Evolutionary conservation across 1,140 invertebrate genomes (phyloP).

Genomic region (Brachionus asplanchnoidis): DNA sequence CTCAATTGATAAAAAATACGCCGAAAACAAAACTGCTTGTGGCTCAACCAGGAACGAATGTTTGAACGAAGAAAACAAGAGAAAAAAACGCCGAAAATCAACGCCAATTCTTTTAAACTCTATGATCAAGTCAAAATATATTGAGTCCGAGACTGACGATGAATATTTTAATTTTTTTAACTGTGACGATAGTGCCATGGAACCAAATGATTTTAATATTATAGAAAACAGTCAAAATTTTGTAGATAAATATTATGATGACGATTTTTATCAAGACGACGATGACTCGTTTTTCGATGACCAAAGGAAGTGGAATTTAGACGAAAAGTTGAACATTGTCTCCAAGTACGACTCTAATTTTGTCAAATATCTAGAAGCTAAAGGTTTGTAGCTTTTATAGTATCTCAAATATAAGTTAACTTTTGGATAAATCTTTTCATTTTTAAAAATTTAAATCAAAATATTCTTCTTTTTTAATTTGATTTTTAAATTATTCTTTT

Average conservation of each 20-base stretch:
- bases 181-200: neutral
- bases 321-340: neutral
- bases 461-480: too few relatives aligned
- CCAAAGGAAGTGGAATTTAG: slow-evolving; percentile 14
- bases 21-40: neutral
- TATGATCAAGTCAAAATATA: neutral
- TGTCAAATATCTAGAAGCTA: slow-evolving; percentile 12
- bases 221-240: neutral
- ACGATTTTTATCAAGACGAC: neutral
- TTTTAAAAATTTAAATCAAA: too few relatives aligned
- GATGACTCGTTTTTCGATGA: slow-evolving; percentile 16
- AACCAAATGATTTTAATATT: neutral
- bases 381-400: neutral
- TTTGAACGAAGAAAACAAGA: neutral
- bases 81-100: slow-evolving; percentile 28
- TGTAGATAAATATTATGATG: neutral
- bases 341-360: slow-evolving; percentile 21
- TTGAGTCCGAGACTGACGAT: slow-evolving; percentile 2
- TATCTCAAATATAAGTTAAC: neutral
- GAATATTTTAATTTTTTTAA: slow-evolving; percentile 13
- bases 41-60: neutral
- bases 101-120: neutral
- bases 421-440: neutral
- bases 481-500: too few relatives aligned
- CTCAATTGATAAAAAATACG: neutral